Conservation (phyloP, 2,113 vertebrate species). For the Saimiri boliviensis region DNA sequence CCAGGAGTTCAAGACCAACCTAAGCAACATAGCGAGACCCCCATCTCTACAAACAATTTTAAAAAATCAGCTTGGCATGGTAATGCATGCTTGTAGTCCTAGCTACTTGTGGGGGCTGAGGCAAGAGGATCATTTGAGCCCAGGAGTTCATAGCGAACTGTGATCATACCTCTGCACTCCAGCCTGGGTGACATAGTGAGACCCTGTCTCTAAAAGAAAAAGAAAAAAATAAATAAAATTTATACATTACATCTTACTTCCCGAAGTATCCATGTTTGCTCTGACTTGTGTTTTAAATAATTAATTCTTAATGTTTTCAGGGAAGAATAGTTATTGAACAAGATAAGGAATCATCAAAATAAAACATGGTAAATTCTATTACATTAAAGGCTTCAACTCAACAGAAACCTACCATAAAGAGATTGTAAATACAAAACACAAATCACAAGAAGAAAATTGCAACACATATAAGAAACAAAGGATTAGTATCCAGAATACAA, state of each 20-base stretch:
- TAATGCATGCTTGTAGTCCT: too few species aligned
- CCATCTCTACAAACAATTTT: too few species aligned
- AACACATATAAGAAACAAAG: not conserved
- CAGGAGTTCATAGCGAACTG: too few species aligned
- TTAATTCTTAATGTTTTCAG: not conserved
- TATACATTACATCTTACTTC: not conserved
- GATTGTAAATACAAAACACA: not conserved
- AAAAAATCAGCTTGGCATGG: too few species aligned
- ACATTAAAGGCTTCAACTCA: not conserved
- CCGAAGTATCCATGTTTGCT: not conserved
- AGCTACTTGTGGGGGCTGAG: too few species aligned
- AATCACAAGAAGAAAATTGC: not conserved
- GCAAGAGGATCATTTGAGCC: too few species aligned
- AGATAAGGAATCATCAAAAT: not conserved
- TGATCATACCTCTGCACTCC: too few species aligned
- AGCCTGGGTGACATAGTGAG: too few species aligned
- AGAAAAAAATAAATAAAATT: too few species aligned
- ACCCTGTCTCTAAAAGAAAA: too few species aligned
- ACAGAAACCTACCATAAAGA: not conserved
- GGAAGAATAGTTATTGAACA: not conserved
- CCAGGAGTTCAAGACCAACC: too few species aligned
- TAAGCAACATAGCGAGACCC: too few species aligned
- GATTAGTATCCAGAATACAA: not conserved
- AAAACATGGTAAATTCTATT: not conserved
- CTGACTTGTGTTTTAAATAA: conserved; percentile 1